Base-by-base conservation (phyloP, 2,113 vertebrate genomes). In the Phoxinus phoxinus region DNA sequence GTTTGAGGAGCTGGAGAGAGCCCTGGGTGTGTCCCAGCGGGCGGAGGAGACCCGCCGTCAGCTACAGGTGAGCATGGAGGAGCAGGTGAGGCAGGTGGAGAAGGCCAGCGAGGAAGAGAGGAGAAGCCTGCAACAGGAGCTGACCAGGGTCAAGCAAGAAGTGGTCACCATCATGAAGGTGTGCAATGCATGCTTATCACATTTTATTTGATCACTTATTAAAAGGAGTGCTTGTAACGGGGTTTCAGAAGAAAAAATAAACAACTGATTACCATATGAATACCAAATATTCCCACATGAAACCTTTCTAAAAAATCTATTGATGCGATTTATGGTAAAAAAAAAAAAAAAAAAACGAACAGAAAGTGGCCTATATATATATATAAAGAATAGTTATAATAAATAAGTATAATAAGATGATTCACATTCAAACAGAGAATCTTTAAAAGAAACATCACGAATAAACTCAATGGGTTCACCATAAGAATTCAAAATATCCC, bases 1-100 rank as follows among this genome's bases (percentile, higher is more conserved):
- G 65, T 98, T 99, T 95, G 97, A 98, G 89, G 97, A 99, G 91
- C 96, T 99, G 84, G 97, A 99, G 90, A 96, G 93, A 82, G 96
- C 97, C 30, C 89, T 98, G 83, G 94, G 93, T 89, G 87, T 94
- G 75, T 97, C 97, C 56, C 97, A 99, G 90, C 96, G 93, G 90
- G 94, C 97, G 7, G 97, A 99, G 91, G 97, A 99, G 92, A 94
- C 96, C 15, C 91, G 94, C 78, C 96, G 94, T 90, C 96, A 96
- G 92, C 90, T 98, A 87, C 96, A 99, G 91, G 92, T 92, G 91
- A 96, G 96, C 92, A 96, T 98, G 96, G 96, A 97, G 67, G 96
- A 96, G 84, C 96, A 94, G 89, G 92, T 98, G 65, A 96, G 94
- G 91, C 94, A 96, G 76, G 91, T 97, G 27, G 97, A 98, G 90